These are phyloP conservation scores for Clivina fossor DNA, from an alignment of 2,888 invertebrate species.

Conservation along the genomic window DNA sequence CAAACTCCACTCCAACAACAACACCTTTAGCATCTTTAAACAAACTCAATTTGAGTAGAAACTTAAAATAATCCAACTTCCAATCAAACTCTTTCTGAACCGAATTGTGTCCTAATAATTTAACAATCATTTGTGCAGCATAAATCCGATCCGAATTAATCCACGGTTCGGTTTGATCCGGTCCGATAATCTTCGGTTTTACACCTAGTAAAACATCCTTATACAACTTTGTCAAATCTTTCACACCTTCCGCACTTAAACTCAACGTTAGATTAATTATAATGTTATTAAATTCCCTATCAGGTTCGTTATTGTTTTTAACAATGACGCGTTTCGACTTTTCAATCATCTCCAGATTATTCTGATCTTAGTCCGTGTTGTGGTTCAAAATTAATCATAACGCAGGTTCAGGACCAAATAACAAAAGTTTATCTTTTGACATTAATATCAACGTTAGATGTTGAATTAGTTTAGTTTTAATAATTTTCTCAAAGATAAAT, in stretches of 20 bases:
- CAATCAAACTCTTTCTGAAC: slow-evolving; percentile 61
- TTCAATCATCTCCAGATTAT: no score
- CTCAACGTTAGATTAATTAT: no score
- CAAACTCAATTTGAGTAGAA: slow-evolving; percentile 66
- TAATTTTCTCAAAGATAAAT: slow-evolving; percentile 73
- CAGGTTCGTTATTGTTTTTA: no score
- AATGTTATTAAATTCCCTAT: no score
- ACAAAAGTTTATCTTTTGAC: no score
- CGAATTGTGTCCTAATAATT: slow-evolving; percentile 51
- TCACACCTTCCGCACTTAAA: slow-evolving; percentile 63
- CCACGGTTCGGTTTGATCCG: slow-evolving; percentile 59
- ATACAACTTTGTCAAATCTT: slow-evolving; percentile 63
- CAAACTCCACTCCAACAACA: no score
- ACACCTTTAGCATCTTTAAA: no score
- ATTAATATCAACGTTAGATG: no score
- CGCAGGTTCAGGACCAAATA: no score
- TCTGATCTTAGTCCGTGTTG: no score
- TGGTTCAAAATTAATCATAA: no score
- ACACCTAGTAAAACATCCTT: slow-evolving; percentile 62
- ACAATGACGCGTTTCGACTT: no score
- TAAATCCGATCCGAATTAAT: slow-evolving; percentile 69
- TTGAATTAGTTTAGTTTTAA: slow-evolving; percentile 65
- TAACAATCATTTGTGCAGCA: slow-evolving; percentile 61
- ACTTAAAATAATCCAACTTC: slow-evolving; percentile 65
- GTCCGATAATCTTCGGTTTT: slow-evolving; percentile 57